Evolutionary conservation across 2,888 invertebrate species (phyloP), one percentile per base, ranked within the genome.

Genomic region (Timema cristinae): DNA sequence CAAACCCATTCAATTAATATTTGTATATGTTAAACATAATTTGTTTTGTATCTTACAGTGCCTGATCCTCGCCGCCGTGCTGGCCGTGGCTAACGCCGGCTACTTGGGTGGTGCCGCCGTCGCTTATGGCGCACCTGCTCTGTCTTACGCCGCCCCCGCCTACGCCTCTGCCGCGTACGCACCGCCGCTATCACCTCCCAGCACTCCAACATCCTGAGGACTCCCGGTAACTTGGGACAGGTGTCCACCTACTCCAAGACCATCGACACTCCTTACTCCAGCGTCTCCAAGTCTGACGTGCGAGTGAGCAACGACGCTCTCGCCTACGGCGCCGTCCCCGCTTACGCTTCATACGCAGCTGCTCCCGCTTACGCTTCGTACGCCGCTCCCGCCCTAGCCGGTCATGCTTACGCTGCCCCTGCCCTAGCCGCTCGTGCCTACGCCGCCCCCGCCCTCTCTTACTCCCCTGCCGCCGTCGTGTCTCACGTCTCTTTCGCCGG

Each of bases 261-360:
- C 74, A 86, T 91, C 77, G 88, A 89, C 81, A 91, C 91, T 4
- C 90, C 91, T 9, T 91, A 86, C 84, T 90, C 90, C 68, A 90
- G 89, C 79, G 89, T 89, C 63, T 87, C 89, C 78, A 90, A 90
- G 79, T 83, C 89, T 47, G 90, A 90, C 78, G 86, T 90, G 50
- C 86, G 90, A 16, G 88, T 90, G 32, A 76, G 75, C 71, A 76
- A 76, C 70, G 75, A 76, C 70, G 73, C 70, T 59, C 49, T 70
- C 67, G 71, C 71, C 69, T 73, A 74, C 73, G 72, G 68, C 69
- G 71, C 73, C 69, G 74, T 73, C 63, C 72, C 78, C 67, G 73
- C 72, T 49, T 73, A 76, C 59, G 74, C 73, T 48, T n/a, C n/a
- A n/a, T n/a, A n/a, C n/a, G n/a, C n/a, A n/a, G n/a, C n/a, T n/a